These are phyloP conservation scores for Chymomyza costata DNA, from an alignment of 1,140 invertebrate species.

Conservation along the genomic window DNA sequence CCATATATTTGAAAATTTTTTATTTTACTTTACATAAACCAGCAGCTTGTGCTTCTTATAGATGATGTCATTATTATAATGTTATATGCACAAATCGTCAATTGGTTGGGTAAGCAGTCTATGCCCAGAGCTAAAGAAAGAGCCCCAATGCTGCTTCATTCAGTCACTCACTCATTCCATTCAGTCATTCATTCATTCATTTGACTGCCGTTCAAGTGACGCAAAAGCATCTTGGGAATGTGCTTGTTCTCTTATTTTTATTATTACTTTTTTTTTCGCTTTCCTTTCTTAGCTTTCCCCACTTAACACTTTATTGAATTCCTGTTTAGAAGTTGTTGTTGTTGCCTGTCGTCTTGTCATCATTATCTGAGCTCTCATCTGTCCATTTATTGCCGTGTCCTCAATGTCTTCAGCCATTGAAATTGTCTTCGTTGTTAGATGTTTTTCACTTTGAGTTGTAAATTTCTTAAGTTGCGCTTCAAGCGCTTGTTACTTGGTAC, in stretches of 20 bases:
- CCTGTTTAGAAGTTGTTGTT: constrained; percentile 19
- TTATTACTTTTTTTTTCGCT: not conserved
- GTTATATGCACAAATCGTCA: constrained; percentile 51
- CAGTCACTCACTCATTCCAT: too few relatives aligned
- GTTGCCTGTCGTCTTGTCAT: not conserved
- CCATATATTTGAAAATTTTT: constrained; percentile 12
- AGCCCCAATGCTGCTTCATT: too few relatives aligned
- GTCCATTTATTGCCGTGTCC: constrained; percentile 38
- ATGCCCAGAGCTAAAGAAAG: too few relatives aligned
- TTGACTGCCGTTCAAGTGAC: constrained; percentile 49
- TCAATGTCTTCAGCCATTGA: constrained; percentile 30
- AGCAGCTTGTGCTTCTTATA: constrained; percentile 5
- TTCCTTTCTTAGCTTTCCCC: not conserved
- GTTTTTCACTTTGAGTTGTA: constrained; percentile 54
- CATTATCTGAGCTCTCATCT: constrained; percentile 38
- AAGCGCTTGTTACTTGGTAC: too few relatives aligned
- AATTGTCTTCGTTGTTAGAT: constrained; percentile 38
- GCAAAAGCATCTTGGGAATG: constrained; percentile 49
- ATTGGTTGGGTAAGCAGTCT: constrained; percentile 44
- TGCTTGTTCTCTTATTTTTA: too few relatives aligned
- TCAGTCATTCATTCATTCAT: constrained; percentile 7
- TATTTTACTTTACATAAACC: constrained; percentile 7
- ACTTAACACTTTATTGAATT: constrained; percentile 60
- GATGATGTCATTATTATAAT: constrained; percentile 59
- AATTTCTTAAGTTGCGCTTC: constrained; percentile 24